Evolutionary conservation across 2,113 vertebrate genomes (phyloP), one percentile per base, ranked within the genome.

Genomic region (Potamarius usumacintae): DNA sequence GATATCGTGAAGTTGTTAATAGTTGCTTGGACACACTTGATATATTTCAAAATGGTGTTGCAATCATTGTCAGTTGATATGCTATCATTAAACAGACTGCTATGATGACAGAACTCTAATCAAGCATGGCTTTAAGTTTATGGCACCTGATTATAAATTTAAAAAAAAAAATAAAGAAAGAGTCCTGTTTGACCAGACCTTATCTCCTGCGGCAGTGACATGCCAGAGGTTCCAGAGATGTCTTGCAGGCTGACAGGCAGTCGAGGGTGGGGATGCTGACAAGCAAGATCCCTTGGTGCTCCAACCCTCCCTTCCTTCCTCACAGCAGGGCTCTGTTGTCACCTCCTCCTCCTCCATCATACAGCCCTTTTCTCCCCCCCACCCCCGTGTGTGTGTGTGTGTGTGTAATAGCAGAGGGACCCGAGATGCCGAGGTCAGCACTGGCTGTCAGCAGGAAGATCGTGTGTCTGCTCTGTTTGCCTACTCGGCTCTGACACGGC

Each of bases 401-500:
- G 55, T 85, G 80, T 88, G 85, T 90, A 91, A 93, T 92, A 94
- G 93, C 92, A 89, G 90, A 92, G 88, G 84, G 65, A 34, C 84
- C 81, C 1, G 52, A 94, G 93, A 92, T 92, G 93, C 91, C 91
- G 84, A 48, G 91, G 93, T 93, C 92, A 91, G 91, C 30, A 90
- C 91, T 89, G 87, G 92, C 93, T 95, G 94, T 95, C 95, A 94
- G 91, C 85, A 57, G 91, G 22, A 62, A 4, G 91, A 92, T 93
- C 15, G 1, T 84, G 91, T 94, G 86, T 93, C 92, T 88, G 91
- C 90, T 90, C 90, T 93, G 90, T 88, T 93, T 90, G 92, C 89
- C 91, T 69, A 60, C 57, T 58, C 86, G 11, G 50, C 71, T 87
- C 62, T 84, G 76, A 80, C 86, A 87, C 82, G 90, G 89, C 87